A percentile compares a stretch with the other conserved stretches of the same genome.
Conservation (phyloP, 2,888 invertebrate species). For the Coleophora flavipennella region DNA sequence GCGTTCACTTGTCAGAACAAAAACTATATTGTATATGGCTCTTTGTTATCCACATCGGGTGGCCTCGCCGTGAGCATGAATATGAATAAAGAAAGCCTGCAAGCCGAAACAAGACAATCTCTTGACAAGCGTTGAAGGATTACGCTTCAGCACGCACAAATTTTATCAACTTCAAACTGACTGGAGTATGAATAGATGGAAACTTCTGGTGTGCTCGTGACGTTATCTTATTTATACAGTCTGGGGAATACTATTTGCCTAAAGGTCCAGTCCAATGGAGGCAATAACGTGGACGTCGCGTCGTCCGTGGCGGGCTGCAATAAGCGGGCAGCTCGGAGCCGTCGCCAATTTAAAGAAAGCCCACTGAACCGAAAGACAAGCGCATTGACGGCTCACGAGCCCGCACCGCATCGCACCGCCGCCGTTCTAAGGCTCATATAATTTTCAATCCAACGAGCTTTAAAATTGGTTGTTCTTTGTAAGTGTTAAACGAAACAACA, state of each 20-base stretch:
- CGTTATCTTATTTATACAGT: conserved; percentile 62
- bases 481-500: conserved; percentile 59
- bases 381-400: conserved; percentile 70
- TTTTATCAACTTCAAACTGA: conserved; percentile 22
- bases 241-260: conserved; percentile 69
- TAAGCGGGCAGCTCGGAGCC: conserved; percentile 66
- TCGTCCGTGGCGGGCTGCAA: conserved; percentile 66
- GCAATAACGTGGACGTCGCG: conserved; percentile 69
- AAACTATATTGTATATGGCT: conserved; percentile 57
- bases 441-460: conserved; percentile 72
- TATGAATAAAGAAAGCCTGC: conserved; percentile 50
- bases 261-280: conserved; percentile 67
- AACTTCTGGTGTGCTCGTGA: conserved; percentile 16
- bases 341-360: conserved; percentile 75
- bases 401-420: conserved; percentile 45
- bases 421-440: conserved; percentile 63
- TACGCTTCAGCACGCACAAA: conserved; percentile 61
- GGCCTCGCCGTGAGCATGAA: conserved; percentile 44
- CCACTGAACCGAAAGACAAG: conserved; percentile 74
- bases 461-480: conserved; percentile 71
- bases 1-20: conserved; percentile 62
- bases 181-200: too few relatives aligned
- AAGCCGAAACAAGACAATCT: conserved; percentile 49
- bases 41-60: conserved; percentile 33
- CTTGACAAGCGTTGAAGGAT: conserved; percentile 54